phyloP scores from a whole-genome alignment of 2,888 invertebrate genomes.

The Ennomos quercinarius region DNA sequence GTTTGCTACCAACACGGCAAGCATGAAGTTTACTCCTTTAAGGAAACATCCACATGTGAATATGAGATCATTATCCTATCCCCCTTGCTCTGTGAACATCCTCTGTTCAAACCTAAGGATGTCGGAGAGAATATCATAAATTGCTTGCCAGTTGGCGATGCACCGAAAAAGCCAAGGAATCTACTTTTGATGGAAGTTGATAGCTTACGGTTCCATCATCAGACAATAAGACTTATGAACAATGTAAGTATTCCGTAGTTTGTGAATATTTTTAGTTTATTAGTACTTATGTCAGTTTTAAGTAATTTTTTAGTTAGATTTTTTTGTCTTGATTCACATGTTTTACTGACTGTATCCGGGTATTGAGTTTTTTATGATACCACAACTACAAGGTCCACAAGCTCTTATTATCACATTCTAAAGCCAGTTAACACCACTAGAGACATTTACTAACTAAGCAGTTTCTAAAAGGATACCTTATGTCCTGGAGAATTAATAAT shows the following conservation, averaged over 20 bases:
- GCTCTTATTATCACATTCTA: too few species aligned
- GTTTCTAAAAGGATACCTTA: too few species aligned
- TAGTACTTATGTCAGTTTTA: conserved; percentile 1
- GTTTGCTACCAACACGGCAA: conserved; percentile 95
- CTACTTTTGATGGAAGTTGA: conserved; percentile 90
- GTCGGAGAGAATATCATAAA: conserved; percentile 91
- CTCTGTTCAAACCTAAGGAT: conserved; percentile 92
- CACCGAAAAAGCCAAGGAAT: conserved; percentile 90
- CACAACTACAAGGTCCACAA: too few species aligned
- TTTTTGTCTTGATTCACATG: conserved; percentile 4
- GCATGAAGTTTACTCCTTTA: conserved; percentile 96
- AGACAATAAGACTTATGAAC: conserved; percentile 72
- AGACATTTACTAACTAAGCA: too few species aligned
- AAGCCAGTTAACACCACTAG: too few species aligned
- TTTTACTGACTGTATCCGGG: not conserved
- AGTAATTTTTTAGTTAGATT: conserved; percentile 1
- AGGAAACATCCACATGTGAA: conserved; percentile 97
- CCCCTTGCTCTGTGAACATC: conserved; percentile 94
- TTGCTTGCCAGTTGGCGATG: conserved; percentile 88
- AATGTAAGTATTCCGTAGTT: conserved; percentile 57
- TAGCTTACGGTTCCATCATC: conserved; percentile 88
- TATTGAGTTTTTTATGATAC: too few species aligned
- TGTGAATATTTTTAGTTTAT: conserved; percentile 2
- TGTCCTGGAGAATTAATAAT: too few species aligned
- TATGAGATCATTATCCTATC: conserved; percentile 97